Evolutionary conservation across 2,797 vertebrate species (phyloP).

Genomic region (Chiloscyllium punctatum): DNA sequence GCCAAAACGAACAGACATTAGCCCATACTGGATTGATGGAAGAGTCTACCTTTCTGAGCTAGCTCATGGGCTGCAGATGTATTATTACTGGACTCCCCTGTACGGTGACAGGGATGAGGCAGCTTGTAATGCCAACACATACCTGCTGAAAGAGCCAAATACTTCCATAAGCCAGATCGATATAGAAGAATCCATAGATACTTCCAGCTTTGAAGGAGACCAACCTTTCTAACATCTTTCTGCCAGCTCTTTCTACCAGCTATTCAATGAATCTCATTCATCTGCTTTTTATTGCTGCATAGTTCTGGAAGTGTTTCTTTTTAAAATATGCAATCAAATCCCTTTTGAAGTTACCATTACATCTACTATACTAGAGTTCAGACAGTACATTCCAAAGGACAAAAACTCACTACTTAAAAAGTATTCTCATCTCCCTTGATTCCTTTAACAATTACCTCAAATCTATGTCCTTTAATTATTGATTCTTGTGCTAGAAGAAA

Average conservation of each 20-base stretch:
- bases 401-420: not conserved
- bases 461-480: not conserved
- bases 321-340: not conserved
- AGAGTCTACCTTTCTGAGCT: slow-evolving; percentile 61
- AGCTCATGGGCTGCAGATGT: slow-evolving; percentile 62
- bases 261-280: too few relatives aligned
- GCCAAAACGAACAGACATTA: slow-evolving; percentile 64
- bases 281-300: too few relatives aligned
- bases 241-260: not conserved
- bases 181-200: not conserved
- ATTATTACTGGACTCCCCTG: slow-evolving; percentile 63
- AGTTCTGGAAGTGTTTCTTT: not conserved
- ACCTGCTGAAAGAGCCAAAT: not conserved
- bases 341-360: not conserved
- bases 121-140: not conserved
- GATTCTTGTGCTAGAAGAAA: not conserved
- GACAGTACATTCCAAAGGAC: not conserved
- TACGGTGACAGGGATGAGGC: slow-evolving; percentile 32
- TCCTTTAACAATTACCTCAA: not conserved
- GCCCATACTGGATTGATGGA: slow-evolving; percentile 64
- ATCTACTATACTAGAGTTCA: not conserved
- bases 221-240: not conserved
- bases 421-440: not conserved
- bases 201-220: not conserved
- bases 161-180: not conserved